Evolutionary conservation across 2,113 vertebrate species (phyloP), one percentile per base, ranked within the genome.

Genomic region (Anolis carolinensis): DNA sequence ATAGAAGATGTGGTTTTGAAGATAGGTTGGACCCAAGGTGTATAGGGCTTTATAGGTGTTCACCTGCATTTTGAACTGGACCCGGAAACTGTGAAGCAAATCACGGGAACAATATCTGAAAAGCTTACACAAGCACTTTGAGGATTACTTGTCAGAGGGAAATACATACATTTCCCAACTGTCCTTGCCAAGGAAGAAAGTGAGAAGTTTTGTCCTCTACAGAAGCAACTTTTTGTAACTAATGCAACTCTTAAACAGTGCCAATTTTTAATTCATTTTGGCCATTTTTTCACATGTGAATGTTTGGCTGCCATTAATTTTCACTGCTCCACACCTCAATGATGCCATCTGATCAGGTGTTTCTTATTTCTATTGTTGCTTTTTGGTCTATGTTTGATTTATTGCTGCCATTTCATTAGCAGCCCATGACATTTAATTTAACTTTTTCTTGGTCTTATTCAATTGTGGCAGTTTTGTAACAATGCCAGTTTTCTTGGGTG

Each of bases 361-460:
- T 44, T 44, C 73, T 88, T 52, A 6, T 92, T 83, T 82, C 84
- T 44, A 30, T 77, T 85, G 48, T n/a, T 82, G 67, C 2, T 13
- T 90, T 91, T 92, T 88, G 87, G 65, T 34, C 87, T 91, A 89
- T 90, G 79, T 68, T 86, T 87, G 87, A 87, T 91, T 92, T 76
- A 77, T 63, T 76, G 44, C 11, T 93, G 85, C 78, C 74, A 88
- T 92, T 93, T 91, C 21, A 89, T 90, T 94, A 94, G 73, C 84
- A 92, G 14, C 0, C 30, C 32, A 30, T 90, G 71, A 71, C 55
- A 80, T 89, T 89, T 89, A 91, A 91, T 91, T 92, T 90, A 75
- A 85, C 76, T 90, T 83, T 90, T 91, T 59, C 92, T 89, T 92
- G 72, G 55, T 85, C 90, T 84, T 90, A 80, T 34, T 92, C 13